phyloP scores from a whole-genome alignment of 2,888 invertebrate genomes.

The Synergus itoensis region DNA sequence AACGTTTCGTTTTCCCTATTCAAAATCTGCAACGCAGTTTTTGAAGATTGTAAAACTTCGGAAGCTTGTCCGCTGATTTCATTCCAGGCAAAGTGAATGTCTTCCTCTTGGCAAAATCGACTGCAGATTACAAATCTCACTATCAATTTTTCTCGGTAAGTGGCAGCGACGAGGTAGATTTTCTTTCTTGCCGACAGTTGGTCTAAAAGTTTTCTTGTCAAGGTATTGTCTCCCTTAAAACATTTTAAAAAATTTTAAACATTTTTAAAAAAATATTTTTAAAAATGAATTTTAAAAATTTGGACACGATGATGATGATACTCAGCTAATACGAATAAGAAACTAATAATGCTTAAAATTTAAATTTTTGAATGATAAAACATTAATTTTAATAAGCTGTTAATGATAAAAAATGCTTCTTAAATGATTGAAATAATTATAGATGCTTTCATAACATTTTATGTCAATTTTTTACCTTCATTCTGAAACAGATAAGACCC shows the following conservation, averaged over 20 bases:
- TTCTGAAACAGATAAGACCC: conserved; percentile 94
- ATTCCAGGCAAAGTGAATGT: conserved; percentile 87
- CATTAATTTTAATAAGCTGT: background rate
- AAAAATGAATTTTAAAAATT: too few species aligned
- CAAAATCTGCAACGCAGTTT: background rate
- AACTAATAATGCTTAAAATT: background rate
- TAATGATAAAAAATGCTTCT: too few species aligned
- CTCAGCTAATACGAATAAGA: background rate
- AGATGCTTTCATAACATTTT: too few species aligned
- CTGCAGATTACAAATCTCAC: conserved; percentile 92
- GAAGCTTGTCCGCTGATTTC: conserved; percentile 83
- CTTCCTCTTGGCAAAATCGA: conserved; percentile 83
- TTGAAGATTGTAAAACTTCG: conserved; percentile 62
- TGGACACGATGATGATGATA: too few species aligned
- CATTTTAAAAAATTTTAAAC: too few species aligned
- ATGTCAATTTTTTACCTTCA: conserved; percentile 80
- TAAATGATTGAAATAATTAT: too few species aligned
- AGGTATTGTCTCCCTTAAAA: conserved; percentile 83
- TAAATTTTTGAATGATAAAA: background rate
- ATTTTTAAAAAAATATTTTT: too few species aligned
- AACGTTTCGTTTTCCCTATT: background rate
- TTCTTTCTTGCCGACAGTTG: conserved; percentile 87
- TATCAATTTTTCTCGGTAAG: conserved; percentile 84
- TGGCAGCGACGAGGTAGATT: conserved; percentile 90
- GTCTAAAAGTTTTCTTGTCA: conserved; percentile 86